Percentiles rank a stretch among this genome's conserved stretches.
phyloP scores from a whole-genome alignment of 2,797 vertebrate species.

The Sebastes oblongus region DNA sequence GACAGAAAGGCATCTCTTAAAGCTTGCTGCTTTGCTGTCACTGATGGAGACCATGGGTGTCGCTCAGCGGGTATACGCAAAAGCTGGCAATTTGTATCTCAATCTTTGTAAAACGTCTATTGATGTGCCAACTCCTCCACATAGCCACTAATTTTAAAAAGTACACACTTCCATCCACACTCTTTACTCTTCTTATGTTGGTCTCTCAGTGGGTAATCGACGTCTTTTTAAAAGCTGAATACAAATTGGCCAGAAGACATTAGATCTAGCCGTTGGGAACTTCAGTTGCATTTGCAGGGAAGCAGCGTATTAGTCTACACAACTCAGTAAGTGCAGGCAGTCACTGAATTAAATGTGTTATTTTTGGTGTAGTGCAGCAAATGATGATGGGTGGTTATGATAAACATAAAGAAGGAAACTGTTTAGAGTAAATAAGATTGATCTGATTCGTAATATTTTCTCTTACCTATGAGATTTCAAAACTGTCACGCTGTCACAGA shows the following conservation, averaged over 20 bases:
- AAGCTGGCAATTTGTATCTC: background rate
- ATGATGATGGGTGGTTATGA: background rate
- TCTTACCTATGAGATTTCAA: background rate
- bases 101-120: conserved; percentile 16
- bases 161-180: background rate
- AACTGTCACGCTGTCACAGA: background rate
- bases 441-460: background rate
- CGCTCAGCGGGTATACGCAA: background rate
- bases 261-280: background rate
- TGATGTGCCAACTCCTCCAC: conserved; percentile 5
- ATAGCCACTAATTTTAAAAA: background rate
- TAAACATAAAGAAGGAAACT: background rate
- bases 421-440: background rate
- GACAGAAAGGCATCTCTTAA: background rate
- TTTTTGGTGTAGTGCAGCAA: background rate
- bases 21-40: background rate
- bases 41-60: background rate
- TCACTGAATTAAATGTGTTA: background rate
- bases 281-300: background rate
- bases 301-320: background rate
- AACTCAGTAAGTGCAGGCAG: background rate
- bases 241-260: background rate
- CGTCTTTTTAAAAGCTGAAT: conserved; percentile 2
- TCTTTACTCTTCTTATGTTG: background rate
- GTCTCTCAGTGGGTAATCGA: background rate